Evolutionary conservation across 2,113 vertebrate species (phyloP), one percentile per base, ranked within the genome.

Genomic region (Hippocampus guttulatus): DNA sequence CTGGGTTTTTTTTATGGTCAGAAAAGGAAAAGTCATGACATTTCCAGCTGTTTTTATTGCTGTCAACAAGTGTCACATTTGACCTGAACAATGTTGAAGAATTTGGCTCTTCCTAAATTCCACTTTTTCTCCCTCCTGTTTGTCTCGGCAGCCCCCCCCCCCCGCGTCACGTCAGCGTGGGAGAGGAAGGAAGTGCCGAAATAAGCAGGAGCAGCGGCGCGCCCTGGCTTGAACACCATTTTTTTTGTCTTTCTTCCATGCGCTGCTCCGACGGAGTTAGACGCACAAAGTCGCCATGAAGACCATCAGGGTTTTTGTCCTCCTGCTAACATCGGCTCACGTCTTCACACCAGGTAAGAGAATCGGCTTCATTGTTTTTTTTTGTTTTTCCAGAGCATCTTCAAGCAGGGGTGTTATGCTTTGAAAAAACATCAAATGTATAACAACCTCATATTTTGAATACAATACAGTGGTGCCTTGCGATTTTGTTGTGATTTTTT

Each of bases 111-210:
- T 27, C 58, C 58, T 2, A 33, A 33, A 61, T 61, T 20, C 14
- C 21, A 23, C 27, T 20, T 61, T 27, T 61, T 58, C 18, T 25
- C 55, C 55, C 40, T 43, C 40, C n/a, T 21, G 38, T 20, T n/a
- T 20, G 18, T 40, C 61, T 63, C 21, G 2, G 41, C 62, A n/a
- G 62, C 43, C 10, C 40, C 40, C 41, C 64, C 23, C 14, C 5
- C n/a, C 14, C 12, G 41, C 64, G 25, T 25, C 47, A 15, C 64
- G n/a, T 65, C 40, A 65, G n/a, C n/a, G 23, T 27, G 7, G 15
- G 64, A 63, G 61, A 65, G 64, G 64, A 83, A 88, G 90, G 91
- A 92, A 91, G 86, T 85, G 75, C 75, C 83, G 78, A 78, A 90
- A 88, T 88, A 88, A 88, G 78, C 85, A 82, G 49, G 75, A 51